Base-by-base conservation (phyloP, 2,113 vertebrate genomes). In the Okapia johnstoni region DNA sequence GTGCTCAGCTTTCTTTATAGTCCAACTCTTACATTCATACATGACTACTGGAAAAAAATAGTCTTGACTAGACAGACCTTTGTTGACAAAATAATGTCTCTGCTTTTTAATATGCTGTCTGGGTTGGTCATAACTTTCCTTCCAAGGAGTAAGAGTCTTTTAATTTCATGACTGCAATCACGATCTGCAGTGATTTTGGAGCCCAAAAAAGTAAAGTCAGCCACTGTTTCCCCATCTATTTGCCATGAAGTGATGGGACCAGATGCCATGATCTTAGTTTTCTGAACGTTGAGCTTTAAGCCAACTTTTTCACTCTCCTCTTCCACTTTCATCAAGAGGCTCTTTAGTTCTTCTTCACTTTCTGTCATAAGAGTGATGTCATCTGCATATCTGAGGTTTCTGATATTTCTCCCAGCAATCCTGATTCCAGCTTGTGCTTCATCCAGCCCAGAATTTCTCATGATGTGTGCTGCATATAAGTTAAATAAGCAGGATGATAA, bases 61-160 rank as follows among this genome's bases (percentile, higher is more conserved):
- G 21, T 36, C 21, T 23, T 70, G n/a, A 70, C 0, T 0, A 70
- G 17, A 36, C n/a, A n/a, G 9, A 70, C 4, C 21, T 66, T 70
- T 36, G 17, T 36, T 70, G n/a, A 5, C 17, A 36, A 36, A 21
- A 3, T 11, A 54, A 54, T 21, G n/a, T 70, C n/a, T 70, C n/a
- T 16, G 0, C 4, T 36, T 70, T 70, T 36, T 23, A 23, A 70
- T 36, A 70, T 70, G n/a, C 4, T 6, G 1, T 36, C n/a, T 70
- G 6, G 9, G 1, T 70, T 70, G 2, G n/a, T 36, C 9, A 70
- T 23, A 70, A 0, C n/a, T 36, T 36, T 36, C 63, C 63, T 70
- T 70, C n/a, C 9, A 36, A 70, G 63, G 33, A 9, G 0, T 36
- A 21, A 70, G 63, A 5, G 0, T 70, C 63, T 11, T 36, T 70